Percentiles rank a stretch among this genome's conserved stretches.
These are phyloP conservation scores for Zonitis immaculata DNA, from an alignment of 2,888 invertebrate genomes.

Conservation along the genomic window DNA sequence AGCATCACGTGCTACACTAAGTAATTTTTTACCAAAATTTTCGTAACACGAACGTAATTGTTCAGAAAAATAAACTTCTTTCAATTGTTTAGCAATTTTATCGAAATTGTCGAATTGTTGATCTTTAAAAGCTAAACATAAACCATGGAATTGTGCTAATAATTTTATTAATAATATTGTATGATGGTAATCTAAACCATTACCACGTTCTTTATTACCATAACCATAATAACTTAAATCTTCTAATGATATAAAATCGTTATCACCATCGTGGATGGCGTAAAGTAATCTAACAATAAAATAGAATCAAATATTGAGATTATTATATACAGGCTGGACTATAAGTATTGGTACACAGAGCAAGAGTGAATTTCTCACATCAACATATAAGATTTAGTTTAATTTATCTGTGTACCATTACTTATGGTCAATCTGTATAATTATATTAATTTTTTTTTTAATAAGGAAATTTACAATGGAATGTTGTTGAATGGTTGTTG, in stretches of 20 bases:
- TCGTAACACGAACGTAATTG: constrained; percentile 56
- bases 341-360: too few species aligned
- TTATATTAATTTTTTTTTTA: too few species aligned
- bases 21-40: constrained; percentile 51
- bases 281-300: constrained; percentile 42
- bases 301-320: too few species aligned
- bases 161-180: constrained; percentile 41
- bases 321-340: too few species aligned
- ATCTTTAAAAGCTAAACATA: constrained; percentile 48
- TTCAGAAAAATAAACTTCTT: constrained; percentile 57
- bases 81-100: constrained; percentile 18
- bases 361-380: too few species aligned
- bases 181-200: constrained; percentile 36
- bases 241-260: constrained; percentile 48
- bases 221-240: constrained; percentile 45
- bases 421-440: too few species aligned
- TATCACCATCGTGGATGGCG: constrained; percentile 43
- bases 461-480: constrained; percentile 24
- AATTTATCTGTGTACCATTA: too few species aligned
- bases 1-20: constrained; percentile 57
- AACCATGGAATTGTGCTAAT: constrained; percentile 49
- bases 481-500: constrained; percentile 23
- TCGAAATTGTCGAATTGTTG: constrained; percentile 43
- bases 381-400: too few species aligned
- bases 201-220: constrained; percentile 36